Conservation (phyloP, 2,888 invertebrate genomes). For the Mimumesa dahlbomi region DNA sequence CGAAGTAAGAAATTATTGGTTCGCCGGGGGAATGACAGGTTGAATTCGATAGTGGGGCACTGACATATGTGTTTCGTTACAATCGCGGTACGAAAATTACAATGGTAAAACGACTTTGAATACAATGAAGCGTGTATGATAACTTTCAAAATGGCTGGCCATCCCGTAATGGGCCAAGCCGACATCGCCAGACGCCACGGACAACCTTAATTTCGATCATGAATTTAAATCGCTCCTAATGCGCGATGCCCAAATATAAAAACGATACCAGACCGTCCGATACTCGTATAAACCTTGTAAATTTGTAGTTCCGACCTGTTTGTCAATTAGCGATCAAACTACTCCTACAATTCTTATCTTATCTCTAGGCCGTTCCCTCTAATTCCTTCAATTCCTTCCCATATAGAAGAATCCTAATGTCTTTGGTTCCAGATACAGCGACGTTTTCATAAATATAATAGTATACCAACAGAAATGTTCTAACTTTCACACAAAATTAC, state of each 20-base stretch:
- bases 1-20: not conserved
- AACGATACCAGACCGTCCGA: slow-evolving; percentile 16
- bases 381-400: too few species aligned
- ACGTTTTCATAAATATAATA: too few species aligned
- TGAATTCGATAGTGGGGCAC: slow-evolving; percentile 8
- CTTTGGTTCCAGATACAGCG: too few species aligned
- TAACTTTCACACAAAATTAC: too few species aligned
- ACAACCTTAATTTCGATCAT: slow-evolving; percentile 42
- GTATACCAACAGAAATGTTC: too few species aligned
- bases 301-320: too few species aligned
- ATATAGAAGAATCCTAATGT: too few species aligned
- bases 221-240: slow-evolving; percentile 42
- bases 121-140: slow-evolving; percentile 37
- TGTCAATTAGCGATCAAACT: too few species aligned
- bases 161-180: slow-evolving; percentile 25
- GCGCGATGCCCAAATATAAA: slow-evolving; percentile 21
- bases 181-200: slow-evolving; percentile 23
- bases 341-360: too few species aligned
- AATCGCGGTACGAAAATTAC: slow-evolving; percentile 46
- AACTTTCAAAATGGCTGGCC: slow-evolving; percentile 11
- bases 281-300: too few species aligned
- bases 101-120: slow-evolving; percentile 31
- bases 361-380: too few species aligned
- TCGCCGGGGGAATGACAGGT: not conserved
- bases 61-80: slow-evolving; percentile 10